Percentiles rank a stretch among this genome's conserved stretches.
Evolutionary conservation across 2,797 vertebrate species (phyloP).

Genomic region (Malurus splendens): DNA sequence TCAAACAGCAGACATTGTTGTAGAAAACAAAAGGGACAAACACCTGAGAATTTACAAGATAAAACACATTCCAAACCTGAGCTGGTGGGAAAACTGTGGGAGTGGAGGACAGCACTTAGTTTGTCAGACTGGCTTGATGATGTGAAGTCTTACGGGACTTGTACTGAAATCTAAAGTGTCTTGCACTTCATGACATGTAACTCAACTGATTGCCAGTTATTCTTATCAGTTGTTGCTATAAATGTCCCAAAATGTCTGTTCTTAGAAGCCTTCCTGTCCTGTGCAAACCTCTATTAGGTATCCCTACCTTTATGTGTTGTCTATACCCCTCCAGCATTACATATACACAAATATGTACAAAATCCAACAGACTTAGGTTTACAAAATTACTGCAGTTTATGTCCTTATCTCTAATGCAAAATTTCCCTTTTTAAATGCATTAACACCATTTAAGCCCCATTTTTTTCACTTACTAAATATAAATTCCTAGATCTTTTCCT

Average conservation of each 20-base stretch:
- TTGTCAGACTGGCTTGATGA: not conserved
- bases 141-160: not conserved
- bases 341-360: rapidly evolving
- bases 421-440: not conserved
- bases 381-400: not conserved
- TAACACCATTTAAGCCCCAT: not conserved
- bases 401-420: not conserved
- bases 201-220: not conserved
- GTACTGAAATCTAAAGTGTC: not conserved
- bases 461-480: rapidly evolving
- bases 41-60: not conserved
- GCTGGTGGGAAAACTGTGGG: not conserved
- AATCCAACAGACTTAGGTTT: not conserved
- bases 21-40: not conserved
- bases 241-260: not conserved
- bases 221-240: not conserved
- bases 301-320: not conserved
- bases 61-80: not conserved
- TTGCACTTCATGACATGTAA: not conserved
- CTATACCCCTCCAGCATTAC: rapidly evolving
- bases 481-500: not conserved
- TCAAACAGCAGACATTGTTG: not conserved
- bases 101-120: not conserved
- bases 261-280: not conserved
- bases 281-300: not conserved